Conservation (phyloP, 1,140 invertebrate species). For the Diorhabda elongata region DNA sequence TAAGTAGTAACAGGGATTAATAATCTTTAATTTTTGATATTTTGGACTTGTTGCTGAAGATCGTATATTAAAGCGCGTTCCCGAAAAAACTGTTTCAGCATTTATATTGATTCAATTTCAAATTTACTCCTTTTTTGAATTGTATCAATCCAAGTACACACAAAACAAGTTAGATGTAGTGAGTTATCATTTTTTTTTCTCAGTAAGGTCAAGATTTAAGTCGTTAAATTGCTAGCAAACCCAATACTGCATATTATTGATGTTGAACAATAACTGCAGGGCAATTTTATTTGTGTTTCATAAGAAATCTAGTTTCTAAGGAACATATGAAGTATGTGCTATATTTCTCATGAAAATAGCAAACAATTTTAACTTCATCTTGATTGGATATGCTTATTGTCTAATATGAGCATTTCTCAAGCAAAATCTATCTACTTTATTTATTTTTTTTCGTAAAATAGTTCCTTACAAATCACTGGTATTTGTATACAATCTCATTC, state of each 20-base stretch:
- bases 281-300: too few relatives aligned
- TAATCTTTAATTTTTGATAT: neutral
- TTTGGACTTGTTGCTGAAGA: neutral
- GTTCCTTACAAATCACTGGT: too few relatives aligned
- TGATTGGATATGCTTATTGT: too few relatives aligned
- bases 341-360: too few relatives aligned
- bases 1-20: neutral
- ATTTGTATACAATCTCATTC: too few relatives aligned
- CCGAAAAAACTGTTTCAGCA: neutral
- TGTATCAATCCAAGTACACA: neutral
- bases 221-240: neutral
- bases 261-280: neutral
- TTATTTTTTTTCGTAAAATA: too few relatives aligned
- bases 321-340: too few relatives aligned
- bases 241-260: neutral
- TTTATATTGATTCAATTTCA: neutral
- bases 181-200: neutral
- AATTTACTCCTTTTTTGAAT: neutral
- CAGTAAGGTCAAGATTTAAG: neutral
- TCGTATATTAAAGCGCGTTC: neutral
- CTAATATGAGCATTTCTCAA: too few relatives aligned
- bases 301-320: too few relatives aligned
- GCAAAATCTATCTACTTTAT: too few relatives aligned
- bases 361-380: too few relatives aligned
- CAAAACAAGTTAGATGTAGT: neutral